These are phyloP conservation scores for Tiphia femorata DNA, from an alignment of 2,888 invertebrate species.

Conservation along the genomic window DNA sequence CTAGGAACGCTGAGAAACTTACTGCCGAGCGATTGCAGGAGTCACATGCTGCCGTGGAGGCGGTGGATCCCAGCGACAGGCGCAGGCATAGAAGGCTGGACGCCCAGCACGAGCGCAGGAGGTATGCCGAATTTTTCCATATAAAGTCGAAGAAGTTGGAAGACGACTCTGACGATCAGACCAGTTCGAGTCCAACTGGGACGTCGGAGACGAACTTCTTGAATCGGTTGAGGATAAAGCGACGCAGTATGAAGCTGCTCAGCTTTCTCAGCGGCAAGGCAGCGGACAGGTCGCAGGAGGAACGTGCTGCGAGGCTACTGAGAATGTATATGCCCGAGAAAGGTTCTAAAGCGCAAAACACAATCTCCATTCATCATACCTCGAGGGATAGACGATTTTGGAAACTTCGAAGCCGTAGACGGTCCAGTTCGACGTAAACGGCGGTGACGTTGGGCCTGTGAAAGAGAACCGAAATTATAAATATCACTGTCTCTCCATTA, in stretches of 20 bases:
- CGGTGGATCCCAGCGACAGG: constrained; percentile 21
- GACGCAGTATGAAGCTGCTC: constrained; percentile 59
- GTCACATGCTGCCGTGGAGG: not conserved
- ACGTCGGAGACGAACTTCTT: constrained; percentile 54
- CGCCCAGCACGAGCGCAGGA: constrained; percentile 45
- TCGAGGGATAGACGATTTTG: constrained; percentile 65
- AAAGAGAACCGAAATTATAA: not conserved
- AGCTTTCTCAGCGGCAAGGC: constrained; percentile 61
- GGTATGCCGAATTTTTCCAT: constrained; percentile 50
- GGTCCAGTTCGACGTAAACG: constrained; percentile 60
- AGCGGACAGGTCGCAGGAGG: constrained; percentile 59
- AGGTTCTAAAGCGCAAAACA: constrained; percentile 52
- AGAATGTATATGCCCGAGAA: constrained; percentile 62
- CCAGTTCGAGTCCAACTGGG: constrained; percentile 35
- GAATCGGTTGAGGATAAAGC: constrained; percentile 54
- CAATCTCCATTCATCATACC: constrained; percentile 63
- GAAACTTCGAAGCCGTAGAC: constrained; percentile 62
- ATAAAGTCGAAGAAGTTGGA: constrained; percentile 54
- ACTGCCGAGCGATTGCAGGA: constrained; percentile 27
- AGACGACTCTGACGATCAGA: constrained; percentile 45
- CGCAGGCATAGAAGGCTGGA: constrained; percentile 38
- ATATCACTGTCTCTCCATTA: constrained; percentile 40
- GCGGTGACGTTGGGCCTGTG: too few relatives aligned
- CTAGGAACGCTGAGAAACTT: constrained; percentile 36
- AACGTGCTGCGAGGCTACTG: constrained; percentile 56